Evolutionary conservation across 2,113 vertebrate genomes (phyloP).

Genomic region (Antigone vipio): DNA sequence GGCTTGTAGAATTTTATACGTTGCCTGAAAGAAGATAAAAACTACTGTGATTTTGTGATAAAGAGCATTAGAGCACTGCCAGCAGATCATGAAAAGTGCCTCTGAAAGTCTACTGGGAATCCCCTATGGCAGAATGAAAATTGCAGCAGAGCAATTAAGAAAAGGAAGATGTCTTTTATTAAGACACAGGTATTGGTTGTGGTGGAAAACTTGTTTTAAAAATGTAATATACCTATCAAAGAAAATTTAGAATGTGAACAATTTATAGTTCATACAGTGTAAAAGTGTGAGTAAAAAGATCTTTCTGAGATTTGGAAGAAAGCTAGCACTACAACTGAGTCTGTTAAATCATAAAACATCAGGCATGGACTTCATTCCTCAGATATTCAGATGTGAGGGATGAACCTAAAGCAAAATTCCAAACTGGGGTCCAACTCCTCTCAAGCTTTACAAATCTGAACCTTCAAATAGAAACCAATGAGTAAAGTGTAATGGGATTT

Average conservation of each 20-base stretch:
- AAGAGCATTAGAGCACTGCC: not conserved
- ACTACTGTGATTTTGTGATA: not conserved
- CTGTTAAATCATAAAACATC: not conserved
- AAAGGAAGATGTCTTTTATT: not conserved
- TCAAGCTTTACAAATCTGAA: not conserved
- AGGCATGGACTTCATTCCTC: not conserved
- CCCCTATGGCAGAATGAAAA: not conserved
- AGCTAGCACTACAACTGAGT: not conserved
- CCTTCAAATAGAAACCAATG: not conserved
- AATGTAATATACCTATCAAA: not conserved
- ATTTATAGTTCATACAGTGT: not conserved
- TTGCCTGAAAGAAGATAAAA: constrained; percentile 28
- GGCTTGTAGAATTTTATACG: constrained; percentile 19
- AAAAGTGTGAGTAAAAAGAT: not conserved
- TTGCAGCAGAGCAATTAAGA: not conserved
- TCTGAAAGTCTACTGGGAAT: constrained; percentile 18
- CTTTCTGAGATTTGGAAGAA: not conserved
- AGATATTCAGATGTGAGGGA: not conserved
- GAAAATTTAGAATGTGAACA: not conserved
- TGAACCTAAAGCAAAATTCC: not conserved
- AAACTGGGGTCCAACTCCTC: not conserved
- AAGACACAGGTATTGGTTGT: not conserved
- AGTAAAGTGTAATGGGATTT: not conserved
- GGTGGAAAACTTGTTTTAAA: not conserved
- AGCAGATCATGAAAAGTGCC: not conserved